Conservation (phyloP, 2,888 invertebrate genomes). For the Norana najaformis region DNA sequence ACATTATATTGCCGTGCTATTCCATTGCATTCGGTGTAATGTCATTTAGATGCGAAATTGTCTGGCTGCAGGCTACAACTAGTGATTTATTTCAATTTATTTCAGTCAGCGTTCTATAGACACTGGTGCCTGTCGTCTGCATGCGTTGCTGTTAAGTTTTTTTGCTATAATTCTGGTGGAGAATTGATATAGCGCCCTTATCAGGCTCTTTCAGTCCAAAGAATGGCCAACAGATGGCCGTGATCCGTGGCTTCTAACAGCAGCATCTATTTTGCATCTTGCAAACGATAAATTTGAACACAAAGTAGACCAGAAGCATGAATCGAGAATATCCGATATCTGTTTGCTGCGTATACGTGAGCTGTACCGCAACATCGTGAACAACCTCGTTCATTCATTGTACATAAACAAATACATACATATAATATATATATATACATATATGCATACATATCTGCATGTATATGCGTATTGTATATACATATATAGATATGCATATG, state of each 20-base stretch:
- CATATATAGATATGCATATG: neutral
- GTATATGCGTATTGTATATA: no score
- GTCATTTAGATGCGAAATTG: no score
- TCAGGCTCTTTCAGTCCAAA: neutral
- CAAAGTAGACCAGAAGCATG: neutral
- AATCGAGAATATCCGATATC: neutral
- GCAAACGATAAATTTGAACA: neutral
- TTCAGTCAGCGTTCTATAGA: no score
- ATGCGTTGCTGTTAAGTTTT: neutral
- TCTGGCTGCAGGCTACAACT: neutral
- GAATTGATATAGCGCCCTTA: neutral
- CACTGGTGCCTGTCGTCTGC: no score
- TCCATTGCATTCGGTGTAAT: neutral
- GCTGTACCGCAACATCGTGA: neutral
- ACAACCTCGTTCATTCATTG: neutral
- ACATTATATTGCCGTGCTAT: neutral
- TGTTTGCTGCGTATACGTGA: neutral
- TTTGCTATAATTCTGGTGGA: neutral
- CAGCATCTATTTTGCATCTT: neutral
- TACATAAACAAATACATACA: neutral
- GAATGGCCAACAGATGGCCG: neutral
- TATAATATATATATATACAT: neutral
- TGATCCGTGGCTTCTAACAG: neutral
- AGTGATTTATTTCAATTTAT: neutral
- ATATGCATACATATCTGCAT: neutral